phyloP scores from a whole-genome alignment of 2,888 invertebrate genomes.

The Cryptocephalus moraei region DNA sequence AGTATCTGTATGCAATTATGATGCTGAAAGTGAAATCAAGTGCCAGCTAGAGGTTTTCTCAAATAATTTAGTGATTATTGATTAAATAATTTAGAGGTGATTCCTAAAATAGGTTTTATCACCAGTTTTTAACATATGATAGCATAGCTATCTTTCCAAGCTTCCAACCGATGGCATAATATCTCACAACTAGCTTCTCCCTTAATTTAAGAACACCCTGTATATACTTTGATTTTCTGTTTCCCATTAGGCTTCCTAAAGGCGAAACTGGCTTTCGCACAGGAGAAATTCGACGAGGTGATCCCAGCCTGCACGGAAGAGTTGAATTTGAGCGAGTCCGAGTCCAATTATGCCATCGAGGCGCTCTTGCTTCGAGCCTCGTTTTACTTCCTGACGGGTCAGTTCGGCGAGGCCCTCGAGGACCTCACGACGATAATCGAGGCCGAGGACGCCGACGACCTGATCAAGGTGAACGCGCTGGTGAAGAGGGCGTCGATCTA shows the following conservation, averaged over 20 bases:
- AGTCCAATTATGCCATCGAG: conserved; percentile 54
- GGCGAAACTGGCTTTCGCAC: conserved; percentile 59
- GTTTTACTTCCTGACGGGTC: conserved; percentile 69
- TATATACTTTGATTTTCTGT: conserved; percentile 1
- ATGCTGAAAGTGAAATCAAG: no score
- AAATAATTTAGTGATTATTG: no score
- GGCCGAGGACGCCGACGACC: conserved; percentile 48
- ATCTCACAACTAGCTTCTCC: no score
- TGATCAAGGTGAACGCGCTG: conserved; percentile 70
- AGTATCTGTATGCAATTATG: no score
- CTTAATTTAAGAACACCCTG: no score
- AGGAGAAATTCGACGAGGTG: conserved; percentile 66
- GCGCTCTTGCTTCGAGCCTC: conserved; percentile 76
- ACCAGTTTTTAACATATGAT: no score
- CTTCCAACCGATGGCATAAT: no score
- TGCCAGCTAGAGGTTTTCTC: no score
- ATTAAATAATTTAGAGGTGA: no score
- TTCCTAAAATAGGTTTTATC: no score
- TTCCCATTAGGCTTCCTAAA: conserved; percentile 57
- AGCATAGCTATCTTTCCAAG: no score
- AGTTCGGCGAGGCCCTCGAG: conserved; percentile 58
- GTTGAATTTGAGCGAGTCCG: conserved; percentile 50
- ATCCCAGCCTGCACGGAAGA: conserved; percentile 73
- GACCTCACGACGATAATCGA: conserved; percentile 65
- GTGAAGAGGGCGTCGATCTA: conserved; percentile 80